These are phyloP conservation scores for Allobates femoralis DNA, from an alignment of 2,797 vertebrate genomes.

Conservation along the genomic window DNA sequence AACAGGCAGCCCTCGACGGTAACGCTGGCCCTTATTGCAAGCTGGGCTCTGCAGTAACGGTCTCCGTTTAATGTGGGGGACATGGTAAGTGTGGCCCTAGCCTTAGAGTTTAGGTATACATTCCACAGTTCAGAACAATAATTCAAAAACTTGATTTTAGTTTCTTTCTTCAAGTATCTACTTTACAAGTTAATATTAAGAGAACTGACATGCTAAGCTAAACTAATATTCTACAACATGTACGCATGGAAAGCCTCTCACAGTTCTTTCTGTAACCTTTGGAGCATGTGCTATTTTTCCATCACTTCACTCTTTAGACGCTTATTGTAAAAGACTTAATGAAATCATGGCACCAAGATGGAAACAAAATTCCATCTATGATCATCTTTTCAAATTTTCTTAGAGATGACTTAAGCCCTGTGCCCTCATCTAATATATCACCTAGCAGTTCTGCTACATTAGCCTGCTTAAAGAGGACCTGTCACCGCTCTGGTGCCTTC, in stretches of 20 bases:
- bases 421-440: constrained; percentile 18
- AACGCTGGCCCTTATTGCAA: too few relatives aligned
- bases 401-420: constrained; percentile 8
- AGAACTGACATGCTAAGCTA: too few relatives aligned
- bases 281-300: constrained; percentile 38
- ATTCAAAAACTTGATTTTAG: too few relatives aligned
- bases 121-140: too few relatives aligned
- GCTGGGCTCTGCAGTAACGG: too few relatives aligned
- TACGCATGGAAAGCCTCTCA: constrained; percentile 31
- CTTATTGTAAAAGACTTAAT: constrained; percentile 1
- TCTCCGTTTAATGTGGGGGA: too few relatives aligned
- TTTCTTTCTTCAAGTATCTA: too few relatives aligned
- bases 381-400: constrained; percentile 34
- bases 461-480: neutral
- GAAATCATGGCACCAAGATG: constrained; percentile 40
- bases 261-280: constrained; percentile 28
- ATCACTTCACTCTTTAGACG: constrained; percentile 31
- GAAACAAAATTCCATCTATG: constrained; percentile 40
- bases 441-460: constrained; percentile 2
- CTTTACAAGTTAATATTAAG: too few relatives aligned
- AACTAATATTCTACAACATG: constrained; percentile 7
- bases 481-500: too few relatives aligned
- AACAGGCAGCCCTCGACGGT: too few relatives aligned
- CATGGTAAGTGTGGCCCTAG: too few relatives aligned
- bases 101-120: too few relatives aligned